Conservation (phyloP, 1,140 invertebrate species). For the Bemisia tabaci region DNA sequence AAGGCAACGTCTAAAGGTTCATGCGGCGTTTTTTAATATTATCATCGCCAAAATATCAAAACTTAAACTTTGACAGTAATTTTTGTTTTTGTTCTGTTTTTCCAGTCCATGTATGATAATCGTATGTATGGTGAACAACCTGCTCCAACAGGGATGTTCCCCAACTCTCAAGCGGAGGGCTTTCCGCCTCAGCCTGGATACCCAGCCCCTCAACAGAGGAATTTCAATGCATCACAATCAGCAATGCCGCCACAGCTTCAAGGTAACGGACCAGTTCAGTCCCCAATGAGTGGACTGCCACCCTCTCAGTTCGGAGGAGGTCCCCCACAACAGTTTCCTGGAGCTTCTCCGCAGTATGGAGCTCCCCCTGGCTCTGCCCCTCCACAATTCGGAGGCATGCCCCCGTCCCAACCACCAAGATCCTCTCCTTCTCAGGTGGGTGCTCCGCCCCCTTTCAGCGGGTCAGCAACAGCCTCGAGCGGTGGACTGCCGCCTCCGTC, state of each 20-base stretch:
- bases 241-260: neutral
- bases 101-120: neutral
- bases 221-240: constrained; percentile 18
- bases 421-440: too few relatives aligned
- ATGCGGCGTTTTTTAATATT: too few relatives aligned
- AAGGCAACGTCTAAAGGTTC: too few relatives aligned
- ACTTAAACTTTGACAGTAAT: too few relatives aligned
- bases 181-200: constrained; percentile 18
- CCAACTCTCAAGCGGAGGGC: constrained; percentile 12
- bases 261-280: neutral
- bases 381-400: too few relatives aligned
- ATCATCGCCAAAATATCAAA: too few relatives aligned
- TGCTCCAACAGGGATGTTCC: constrained; percentile 1
- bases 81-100: constrained; percentile 17
- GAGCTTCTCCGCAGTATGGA: neutral
- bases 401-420: neutral
- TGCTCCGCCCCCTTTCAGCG: too few relatives aligned
- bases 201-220: constrained; percentile 22
- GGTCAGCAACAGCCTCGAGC: neutral
- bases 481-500: too few relatives aligned
- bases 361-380: neutral
- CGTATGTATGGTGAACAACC: neutral
- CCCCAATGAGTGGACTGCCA: neutral
- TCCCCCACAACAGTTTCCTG: neutral
- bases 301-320: too few relatives aligned